A percentile compares a stretch with the other conserved stretches of the same genome.
Evolutionary conservation across 2,888 invertebrate genomes (phyloP).

Genomic region (Dione vanillae): DNA sequence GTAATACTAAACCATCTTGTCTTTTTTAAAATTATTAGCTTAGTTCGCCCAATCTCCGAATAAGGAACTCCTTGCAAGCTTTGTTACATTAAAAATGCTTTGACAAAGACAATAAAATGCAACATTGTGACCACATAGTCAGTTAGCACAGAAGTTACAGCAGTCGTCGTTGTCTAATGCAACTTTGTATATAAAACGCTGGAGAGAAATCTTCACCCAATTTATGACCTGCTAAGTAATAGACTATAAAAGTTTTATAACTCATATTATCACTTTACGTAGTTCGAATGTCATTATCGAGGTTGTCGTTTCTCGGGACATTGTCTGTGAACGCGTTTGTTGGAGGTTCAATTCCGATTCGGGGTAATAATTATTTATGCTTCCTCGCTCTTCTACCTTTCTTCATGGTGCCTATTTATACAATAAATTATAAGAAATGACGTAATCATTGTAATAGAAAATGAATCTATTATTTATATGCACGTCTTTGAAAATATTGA

Average conservation of each 20-base stretch:
- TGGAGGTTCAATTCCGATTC: too few species aligned
- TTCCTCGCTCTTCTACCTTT: too few species aligned
- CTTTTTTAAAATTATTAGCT: too few species aligned
- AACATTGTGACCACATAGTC: constrained; percentile 23
- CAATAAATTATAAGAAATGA: too few species aligned
- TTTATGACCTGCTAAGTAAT: constrained; percentile 34
- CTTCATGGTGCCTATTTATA: too few species aligned
- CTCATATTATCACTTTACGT: constrained; percentile 7
- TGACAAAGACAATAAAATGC: constrained; percentile 6
- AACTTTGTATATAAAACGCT: constrained; percentile 29
- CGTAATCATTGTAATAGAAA: too few species aligned
- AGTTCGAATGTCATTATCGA: not conserved
- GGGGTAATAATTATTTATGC: too few species aligned
- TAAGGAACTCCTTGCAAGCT: not conserved
- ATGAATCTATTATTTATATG: too few species aligned
- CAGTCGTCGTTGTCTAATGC: constrained; percentile 25
- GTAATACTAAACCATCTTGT: too few species aligned
- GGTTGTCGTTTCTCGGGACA: too few species aligned
- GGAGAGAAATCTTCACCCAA: constrained; percentile 14
- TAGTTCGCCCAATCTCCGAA: not conserved
- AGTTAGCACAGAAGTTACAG: constrained; percentile 16
- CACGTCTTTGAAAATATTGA: too few species aligned
- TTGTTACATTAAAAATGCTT: not conserved
- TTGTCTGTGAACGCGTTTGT: too few species aligned
- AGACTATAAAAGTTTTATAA: constrained; percentile 19